These are phyloP conservation scores for Pitangus sulphuratus DNA, from an alignment of 2,797 vertebrate species.

Conservation along the genomic window DNA sequence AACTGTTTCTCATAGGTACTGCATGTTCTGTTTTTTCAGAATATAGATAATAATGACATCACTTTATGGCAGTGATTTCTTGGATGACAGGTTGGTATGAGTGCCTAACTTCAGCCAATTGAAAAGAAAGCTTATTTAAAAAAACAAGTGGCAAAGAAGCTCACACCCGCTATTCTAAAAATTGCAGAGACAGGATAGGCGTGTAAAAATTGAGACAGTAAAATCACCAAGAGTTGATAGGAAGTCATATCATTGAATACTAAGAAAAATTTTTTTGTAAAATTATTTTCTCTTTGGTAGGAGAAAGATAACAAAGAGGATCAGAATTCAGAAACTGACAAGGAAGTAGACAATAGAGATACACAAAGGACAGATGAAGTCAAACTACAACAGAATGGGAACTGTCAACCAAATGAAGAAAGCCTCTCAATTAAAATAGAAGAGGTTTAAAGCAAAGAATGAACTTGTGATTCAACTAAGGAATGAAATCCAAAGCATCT, in stretches of 20 bases:
- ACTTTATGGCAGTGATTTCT: not conserved
- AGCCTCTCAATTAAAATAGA: constrained; percentile 73
- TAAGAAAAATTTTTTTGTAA: not conserved
- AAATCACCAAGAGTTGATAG: not conserved
- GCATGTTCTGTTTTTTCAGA: not conserved
- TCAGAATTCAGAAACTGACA: constrained; percentile 71
- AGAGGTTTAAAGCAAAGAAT: constrained; percentile 58
- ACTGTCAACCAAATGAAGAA: constrained; percentile 82
- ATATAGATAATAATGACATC: not conserved
- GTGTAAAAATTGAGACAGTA: not conserved
- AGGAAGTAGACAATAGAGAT: constrained; percentile 75
- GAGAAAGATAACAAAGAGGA: constrained; percentile 78
- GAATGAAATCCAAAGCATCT: constrained; percentile 70
- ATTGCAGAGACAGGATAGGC: not conserved
- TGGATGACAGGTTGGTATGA: fast-evolving
- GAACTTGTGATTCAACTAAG: constrained; percentile 19
- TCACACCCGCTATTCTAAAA: not conserved
- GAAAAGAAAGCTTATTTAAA: not conserved
- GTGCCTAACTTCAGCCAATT: not conserved
- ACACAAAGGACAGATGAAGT: constrained; percentile 75
- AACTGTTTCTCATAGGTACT: not conserved
- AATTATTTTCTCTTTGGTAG: constrained; percentile 54
- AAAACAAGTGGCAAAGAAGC: not conserved
- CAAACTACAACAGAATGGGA: constrained; percentile 86
- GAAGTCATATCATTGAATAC: not conserved